Evolutionary conservation across 30 jellyfish, hydroid and myxozoan species (phyloP).

Genomic region (Sanderia malayensis): DNA sequence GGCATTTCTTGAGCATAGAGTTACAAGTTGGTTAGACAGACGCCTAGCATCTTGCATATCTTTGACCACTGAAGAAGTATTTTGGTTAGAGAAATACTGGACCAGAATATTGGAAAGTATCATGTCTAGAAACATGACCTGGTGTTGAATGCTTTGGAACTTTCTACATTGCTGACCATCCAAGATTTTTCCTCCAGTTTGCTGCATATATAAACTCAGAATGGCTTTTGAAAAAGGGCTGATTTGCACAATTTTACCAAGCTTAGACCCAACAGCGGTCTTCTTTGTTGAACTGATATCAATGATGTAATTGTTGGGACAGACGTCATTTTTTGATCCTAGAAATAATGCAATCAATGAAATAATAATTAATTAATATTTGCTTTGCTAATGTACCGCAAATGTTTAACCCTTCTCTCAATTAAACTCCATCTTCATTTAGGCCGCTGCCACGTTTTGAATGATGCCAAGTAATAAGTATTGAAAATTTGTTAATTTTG

Average conservation of each 20-base stretch:
- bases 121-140: neutral
- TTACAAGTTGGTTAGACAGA: neutral
- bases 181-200: constrained; percentile 1
- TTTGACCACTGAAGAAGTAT: neutral
- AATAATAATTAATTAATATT: no score
- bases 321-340: no score
- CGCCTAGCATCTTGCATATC: neutral
- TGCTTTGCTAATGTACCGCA: no score
- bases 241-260: neutral
- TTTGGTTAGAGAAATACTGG: neutral
- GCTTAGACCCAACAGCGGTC: neutral
- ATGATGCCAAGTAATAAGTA: no score
- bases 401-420: no score
- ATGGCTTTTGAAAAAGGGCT: neutral
- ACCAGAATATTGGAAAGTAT: neutral
- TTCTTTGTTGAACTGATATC: neutral
- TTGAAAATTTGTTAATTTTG: no score
- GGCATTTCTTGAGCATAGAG: neutral
- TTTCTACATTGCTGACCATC: neutral
- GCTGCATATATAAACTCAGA: neutral
- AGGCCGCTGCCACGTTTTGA: no score
- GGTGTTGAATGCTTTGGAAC: neutral
- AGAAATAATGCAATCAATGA: no score
- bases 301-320: no score
- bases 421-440: no score